phyloP scores from a whole-genome alignment of 2,797 vertebrate genomes.

The Pristis pectinata region DNA sequence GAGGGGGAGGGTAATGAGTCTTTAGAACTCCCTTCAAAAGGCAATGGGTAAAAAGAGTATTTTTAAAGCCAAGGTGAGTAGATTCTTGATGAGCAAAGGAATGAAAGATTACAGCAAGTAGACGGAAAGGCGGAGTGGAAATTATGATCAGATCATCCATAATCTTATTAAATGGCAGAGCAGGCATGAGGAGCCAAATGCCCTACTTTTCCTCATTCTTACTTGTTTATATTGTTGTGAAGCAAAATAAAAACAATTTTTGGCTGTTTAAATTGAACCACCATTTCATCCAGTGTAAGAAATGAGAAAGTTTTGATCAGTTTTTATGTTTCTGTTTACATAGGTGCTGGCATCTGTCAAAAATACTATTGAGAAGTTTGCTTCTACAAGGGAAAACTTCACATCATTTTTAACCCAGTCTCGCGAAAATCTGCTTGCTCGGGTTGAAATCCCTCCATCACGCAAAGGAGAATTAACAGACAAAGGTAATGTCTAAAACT shows the following conservation, averaged over 20 bases:
- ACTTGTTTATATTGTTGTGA: neutral
- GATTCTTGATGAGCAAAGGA: too few relatives aligned
- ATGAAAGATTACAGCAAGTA: too few relatives aligned
- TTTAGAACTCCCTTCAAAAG: too few relatives aligned
- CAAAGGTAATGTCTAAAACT: neutral
- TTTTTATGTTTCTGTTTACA: conserved; percentile 45
- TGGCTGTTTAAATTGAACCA: neutral
- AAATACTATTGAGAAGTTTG: conserved; percentile 85
- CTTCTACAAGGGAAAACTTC: conserved; percentile 73
- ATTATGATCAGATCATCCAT: too few relatives aligned
- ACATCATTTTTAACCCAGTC: conserved; percentile 76
- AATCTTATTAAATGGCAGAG: too few relatives aligned
- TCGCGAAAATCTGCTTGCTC: conserved; percentile 83
- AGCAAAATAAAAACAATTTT: neutral
- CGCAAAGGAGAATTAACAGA: neutral
- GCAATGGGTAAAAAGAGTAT: too few relatives aligned
- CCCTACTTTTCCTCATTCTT: too few relatives aligned
- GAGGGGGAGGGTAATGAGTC: too few relatives aligned
- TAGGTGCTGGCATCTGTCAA: conserved; percentile 92
- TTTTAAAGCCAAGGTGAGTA: too few relatives aligned
- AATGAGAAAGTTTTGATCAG: neutral
- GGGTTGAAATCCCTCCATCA: conserved; percentile 59
- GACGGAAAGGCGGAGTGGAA: too few relatives aligned
- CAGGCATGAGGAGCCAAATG: too few relatives aligned
- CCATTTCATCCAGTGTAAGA: neutral